Evolutionary conservation across 2,797 vertebrate genomes (phyloP), one percentile per base, ranked within the genome.

Genomic region (Pangasius macronema): DNA sequence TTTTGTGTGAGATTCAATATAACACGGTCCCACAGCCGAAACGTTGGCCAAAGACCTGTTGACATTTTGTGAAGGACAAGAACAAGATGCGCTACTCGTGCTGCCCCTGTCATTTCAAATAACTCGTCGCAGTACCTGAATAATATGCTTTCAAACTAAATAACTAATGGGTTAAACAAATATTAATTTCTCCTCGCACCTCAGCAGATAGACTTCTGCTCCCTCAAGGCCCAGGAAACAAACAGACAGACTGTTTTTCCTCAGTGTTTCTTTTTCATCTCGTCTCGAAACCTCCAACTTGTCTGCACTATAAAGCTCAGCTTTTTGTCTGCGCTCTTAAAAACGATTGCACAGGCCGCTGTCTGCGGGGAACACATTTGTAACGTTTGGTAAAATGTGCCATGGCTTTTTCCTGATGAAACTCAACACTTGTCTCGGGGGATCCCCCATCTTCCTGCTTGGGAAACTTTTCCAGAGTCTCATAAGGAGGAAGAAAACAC

Each of bases 331-430:
- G 76, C 49, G 22, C 72, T 85, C 55, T 85, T 75, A 83, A 90
- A 90, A 88, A 18, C 46, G 53, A 89, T 91, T 85, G 89, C 86
- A 65, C 88, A 16, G 22, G 57, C 59, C 63, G 33, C 85, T 79
- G 88, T 91, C 91, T 93, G 80, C 75, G 65, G 91, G 89, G 91
- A 90, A 87, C 85, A 86, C 89, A 91, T 92, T 93, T 92, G 92
- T 87, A 84, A 88, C 90, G 90, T 92, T 93, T 91, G 87, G 89
- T 88, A 89, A 92, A 91, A 88, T 91, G 91, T 91, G 90, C 89
- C 85, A 68, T 55, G 85, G 86, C 49, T 80, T 88, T 91, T 89
- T 87, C 91, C 91, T 86, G 87, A 88, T 70, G 87, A 88, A 88
- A 88, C 91, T 90, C 68, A 27, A 55, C 57, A 27, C 61, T 85